These are phyloP conservation scores for Colistium nudipinnis DNA, from an alignment of 2,113 vertebrate species.

Conservation along the genomic window DNA sequence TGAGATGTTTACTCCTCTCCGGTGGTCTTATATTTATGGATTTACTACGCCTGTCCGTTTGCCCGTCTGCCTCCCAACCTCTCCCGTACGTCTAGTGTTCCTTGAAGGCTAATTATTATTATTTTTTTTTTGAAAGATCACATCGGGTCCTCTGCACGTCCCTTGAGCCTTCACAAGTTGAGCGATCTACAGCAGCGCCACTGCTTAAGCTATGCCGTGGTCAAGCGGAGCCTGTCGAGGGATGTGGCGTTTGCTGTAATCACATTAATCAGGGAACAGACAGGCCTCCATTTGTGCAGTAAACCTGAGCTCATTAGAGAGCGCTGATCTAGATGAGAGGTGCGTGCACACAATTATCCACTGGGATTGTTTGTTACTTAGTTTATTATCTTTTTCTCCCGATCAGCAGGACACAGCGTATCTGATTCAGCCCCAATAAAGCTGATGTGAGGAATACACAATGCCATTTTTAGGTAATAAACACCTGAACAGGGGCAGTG, in stretches of 20 bases:
- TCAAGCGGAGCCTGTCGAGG: not conserved
- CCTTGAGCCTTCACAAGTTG: too few species aligned
- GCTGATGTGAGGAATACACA: not conserved
- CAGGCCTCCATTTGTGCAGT: not conserved
- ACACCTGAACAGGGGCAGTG: not conserved
- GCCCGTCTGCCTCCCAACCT: too few species aligned
- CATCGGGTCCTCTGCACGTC: too few species aligned
- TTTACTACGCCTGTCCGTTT: too few species aligned
- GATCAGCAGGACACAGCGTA: not conserved
- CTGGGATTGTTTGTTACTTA: not conserved
- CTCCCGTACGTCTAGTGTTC: too few species aligned
- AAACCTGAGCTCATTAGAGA: conserved; percentile 9
- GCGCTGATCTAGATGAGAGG: not conserved
- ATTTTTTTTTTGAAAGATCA: too few species aligned
- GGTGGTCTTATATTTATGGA: too few species aligned
- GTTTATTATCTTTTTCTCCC: not conserved
- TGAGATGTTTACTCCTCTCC: too few species aligned
- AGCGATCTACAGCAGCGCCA: not conserved
- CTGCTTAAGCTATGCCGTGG: not conserved
- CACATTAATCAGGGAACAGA: conserved; percentile 10
- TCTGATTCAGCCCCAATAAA: not conserved
- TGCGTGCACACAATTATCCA: not conserved
- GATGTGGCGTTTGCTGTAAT: conserved; percentile 10
- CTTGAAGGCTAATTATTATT: too few species aligned
- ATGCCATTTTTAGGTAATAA: not conserved